Evolutionary conservation across 2,797 vertebrate genomes (phyloP).

Genomic region (Protonibea diacanthus): DNA sequence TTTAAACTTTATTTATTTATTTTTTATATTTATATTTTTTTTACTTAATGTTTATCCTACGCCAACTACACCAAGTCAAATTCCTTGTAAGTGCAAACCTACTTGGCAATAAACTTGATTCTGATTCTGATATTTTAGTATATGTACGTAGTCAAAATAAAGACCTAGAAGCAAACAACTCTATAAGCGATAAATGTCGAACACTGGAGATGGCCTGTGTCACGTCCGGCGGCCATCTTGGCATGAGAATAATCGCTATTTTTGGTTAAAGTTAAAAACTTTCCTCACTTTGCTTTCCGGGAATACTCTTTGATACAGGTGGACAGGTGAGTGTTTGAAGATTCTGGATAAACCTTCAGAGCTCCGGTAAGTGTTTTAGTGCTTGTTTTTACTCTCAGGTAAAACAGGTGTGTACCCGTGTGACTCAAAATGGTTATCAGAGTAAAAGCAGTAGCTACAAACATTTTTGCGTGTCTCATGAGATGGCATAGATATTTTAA

Average conservation of each 20-base stretch:
- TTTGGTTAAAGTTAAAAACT: not conserved
- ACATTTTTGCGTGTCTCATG: not conserved
- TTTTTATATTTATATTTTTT: no score
- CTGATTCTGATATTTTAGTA: no score
- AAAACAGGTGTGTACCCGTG: not conserved
- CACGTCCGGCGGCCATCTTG: not conserved
- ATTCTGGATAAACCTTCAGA: not conserved
- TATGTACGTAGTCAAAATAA: no score
- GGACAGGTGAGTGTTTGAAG: not conserved
- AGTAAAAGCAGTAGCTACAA: not conserved
- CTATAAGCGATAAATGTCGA: no score
- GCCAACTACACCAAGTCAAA: no score
- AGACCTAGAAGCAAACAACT: no score
- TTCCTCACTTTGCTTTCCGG: not conserved
- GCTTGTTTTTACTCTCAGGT: not conserved
- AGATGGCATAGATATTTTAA: not conserved
- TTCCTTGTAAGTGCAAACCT: no score
- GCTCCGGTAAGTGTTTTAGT: not conserved
- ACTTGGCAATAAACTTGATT: no score
- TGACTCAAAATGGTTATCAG: no score
- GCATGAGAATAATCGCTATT: not conserved
- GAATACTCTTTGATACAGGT: accelerated
- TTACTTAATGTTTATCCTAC: no score
- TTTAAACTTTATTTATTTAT: no score
- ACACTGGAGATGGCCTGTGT: no score